These are phyloP conservation scores for Hyphantria cunea DNA, from an alignment of 1,140 invertebrate genomes.

Conservation along the genomic window DNA sequence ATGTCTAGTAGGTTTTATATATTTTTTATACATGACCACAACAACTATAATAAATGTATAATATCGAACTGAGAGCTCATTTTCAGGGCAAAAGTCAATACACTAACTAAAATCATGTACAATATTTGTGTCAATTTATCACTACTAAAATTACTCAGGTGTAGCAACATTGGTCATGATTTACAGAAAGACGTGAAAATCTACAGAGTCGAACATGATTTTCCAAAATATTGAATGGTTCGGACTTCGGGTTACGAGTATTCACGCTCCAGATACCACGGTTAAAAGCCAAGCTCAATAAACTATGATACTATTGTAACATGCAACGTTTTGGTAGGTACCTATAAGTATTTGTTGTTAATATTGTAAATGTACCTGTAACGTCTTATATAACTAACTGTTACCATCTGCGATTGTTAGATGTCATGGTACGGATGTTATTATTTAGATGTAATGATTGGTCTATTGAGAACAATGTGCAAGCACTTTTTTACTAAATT, in stretches of 20 bases:
- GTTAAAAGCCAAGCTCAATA: constrained; percentile 23
- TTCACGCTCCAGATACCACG: constrained; percentile 29
- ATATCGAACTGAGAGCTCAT: no score
- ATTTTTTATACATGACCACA: no score
- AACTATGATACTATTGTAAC: constrained; percentile 20
- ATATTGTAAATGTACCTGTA: constrained; percentile 23
- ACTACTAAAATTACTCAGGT: no score
- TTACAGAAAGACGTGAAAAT: no score
- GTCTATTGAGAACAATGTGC: constrained; percentile 8
- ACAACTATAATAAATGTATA: no score
- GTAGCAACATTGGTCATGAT: no score
- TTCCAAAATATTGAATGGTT: constrained; percentile 25
- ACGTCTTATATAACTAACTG: constrained; percentile 20
- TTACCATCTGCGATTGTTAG: constrained; percentile 8
- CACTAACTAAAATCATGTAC: no score
- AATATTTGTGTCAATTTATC: no score
- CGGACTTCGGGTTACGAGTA: constrained; percentile 14
- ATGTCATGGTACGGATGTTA: constrained; percentile 7
- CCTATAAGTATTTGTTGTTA: constrained; percentile 27
- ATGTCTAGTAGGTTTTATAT: no score
- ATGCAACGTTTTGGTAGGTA: constrained; percentile 15
- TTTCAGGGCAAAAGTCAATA: no score
- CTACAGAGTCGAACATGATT: constrained; percentile 6
- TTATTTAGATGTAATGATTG: constrained; percentile 5
- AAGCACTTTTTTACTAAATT: no score